A percentile compares a stretch with the other conserved stretches of the same genome.
phyloP scores from a whole-genome alignment of 2,113 vertebrate species.

The Calidris pugnax region DNA sequence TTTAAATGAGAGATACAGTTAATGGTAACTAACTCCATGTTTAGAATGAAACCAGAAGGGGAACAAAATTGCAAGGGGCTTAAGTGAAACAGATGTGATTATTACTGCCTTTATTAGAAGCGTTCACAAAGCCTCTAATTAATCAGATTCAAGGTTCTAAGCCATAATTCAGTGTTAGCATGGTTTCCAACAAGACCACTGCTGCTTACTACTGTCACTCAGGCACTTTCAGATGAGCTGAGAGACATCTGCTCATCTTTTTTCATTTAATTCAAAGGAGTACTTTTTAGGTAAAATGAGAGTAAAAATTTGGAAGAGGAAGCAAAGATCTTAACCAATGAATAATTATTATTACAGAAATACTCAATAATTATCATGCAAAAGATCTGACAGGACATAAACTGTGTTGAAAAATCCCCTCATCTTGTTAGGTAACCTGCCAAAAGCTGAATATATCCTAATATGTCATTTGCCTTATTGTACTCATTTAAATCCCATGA shows the following conservation, averaged over 20 bases:
- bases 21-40: not conserved
- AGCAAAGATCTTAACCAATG: not conserved
- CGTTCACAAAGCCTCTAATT: not conserved
- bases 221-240: not conserved
- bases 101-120: not conserved
- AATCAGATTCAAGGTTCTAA: not conserved
- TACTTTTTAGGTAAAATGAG: not conserved
- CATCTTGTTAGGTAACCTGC: not conserved
- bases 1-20: not conserved
- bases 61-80: not conserved
- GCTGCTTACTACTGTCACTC: not conserved
- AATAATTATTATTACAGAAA: not conserved
- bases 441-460: not conserved
- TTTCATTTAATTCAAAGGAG: not conserved
- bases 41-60: not conserved
- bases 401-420: not conserved
- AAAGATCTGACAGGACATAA: conserved; percentile 13
- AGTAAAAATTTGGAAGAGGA: not conserved
- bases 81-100: not conserved
- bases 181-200: not conserved
- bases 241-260: not conserved
- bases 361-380: not conserved
- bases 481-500: not conserved
- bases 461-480: not conserved
- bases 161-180: not conserved